phyloP scores from a whole-genome alignment of 2,888 invertebrate species.

The Dendrolimus pini region DNA sequence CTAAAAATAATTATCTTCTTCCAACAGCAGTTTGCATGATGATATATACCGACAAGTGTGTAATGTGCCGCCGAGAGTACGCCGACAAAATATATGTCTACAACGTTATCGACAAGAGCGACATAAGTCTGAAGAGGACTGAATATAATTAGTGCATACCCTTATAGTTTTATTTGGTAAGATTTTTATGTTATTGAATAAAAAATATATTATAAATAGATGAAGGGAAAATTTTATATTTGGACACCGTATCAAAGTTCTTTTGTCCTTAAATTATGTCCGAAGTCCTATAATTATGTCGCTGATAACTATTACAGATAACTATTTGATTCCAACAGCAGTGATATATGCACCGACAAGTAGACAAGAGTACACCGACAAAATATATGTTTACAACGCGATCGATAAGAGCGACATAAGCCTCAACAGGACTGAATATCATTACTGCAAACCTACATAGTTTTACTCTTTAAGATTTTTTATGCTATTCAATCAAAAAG shows the following conservation, averaged over 20 bases:
- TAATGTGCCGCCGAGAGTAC: constrained; percentile 38
- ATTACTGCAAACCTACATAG: constrained; percentile 6
- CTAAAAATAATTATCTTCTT: too few species aligned
- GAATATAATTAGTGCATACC: constrained; percentile 13
- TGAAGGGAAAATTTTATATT: not conserved
- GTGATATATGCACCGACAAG: constrained; percentile 50
- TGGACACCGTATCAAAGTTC: not conserved
- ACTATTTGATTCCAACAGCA: constrained; percentile 26
- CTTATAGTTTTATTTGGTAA: constrained; percentile 9
- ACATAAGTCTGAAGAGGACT: constrained; percentile 31
- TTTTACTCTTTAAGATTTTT: constrained; percentile 10
- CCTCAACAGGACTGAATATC: constrained; percentile 19
- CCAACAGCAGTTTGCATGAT: constrained; percentile 50
- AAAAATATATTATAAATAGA: not conserved
- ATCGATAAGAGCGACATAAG: constrained; percentile 55
- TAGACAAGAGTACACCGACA: constrained; percentile 35
- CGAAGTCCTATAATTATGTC: too few species aligned
- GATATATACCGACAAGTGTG: constrained; percentile 49
- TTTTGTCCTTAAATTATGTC: not conserved
- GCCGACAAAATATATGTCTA: constrained; percentile 28
- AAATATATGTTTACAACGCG: constrained; percentile 37
- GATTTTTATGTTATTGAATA: constrained; percentile 7
- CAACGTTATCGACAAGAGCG: constrained; percentile 51
- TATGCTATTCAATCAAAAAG: constrained; percentile 1
- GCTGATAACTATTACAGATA: too few species aligned